Percentiles rank a stretch among this genome's conserved stretches.
These are phyloP conservation scores for Helostoma temminkii DNA, from an alignment of 2,797 vertebrate genomes.

Conservation along the genomic window DNA sequence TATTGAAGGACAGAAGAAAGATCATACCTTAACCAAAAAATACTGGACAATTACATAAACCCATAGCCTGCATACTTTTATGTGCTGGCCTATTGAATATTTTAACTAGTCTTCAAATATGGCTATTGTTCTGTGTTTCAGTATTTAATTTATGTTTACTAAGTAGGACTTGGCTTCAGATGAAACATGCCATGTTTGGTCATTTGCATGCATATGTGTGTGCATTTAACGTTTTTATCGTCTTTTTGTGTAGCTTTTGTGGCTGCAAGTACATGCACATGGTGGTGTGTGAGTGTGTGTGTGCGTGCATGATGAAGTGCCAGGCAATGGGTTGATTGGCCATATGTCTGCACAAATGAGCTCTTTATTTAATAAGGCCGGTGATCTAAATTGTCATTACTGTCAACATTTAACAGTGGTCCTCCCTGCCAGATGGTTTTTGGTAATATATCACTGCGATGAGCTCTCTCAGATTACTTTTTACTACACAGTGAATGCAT, in stretches of 20 bases:
- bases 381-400: slow-evolving; percentile 82
- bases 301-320: slow-evolving; percentile 55
- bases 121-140: not conserved
- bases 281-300: not conserved
- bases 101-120: not conserved
- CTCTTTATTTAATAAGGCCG: slow-evolving; percentile 82
- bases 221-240: slow-evolving; percentile 7
- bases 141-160: slow-evolving; percentile 16
- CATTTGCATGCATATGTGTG: not conserved
- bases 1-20: not conserved
- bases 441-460: slow-evolving; percentile 71
- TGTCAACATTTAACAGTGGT: slow-evolving; percentile 79
- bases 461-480: slow-evolving; percentile 70
- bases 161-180: slow-evolving; percentile 7
- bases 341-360: slow-evolving; percentile 79
- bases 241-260: not conserved
- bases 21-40: not conserved
- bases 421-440: slow-evolving; percentile 77
- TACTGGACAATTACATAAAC: slow-evolving; percentile 2
- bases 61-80: slow-evolving; percentile 4
- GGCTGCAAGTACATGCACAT: not conserved
- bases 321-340: slow-evolving; percentile 72
- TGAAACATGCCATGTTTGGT: not conserved
- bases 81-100: not conserved
- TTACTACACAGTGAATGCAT: slow-evolving; percentile 59